These are phyloP conservation scores for Podarcis raffonei DNA, from an alignment of 2,113 vertebrate genomes.

Conservation along the genomic window DNA sequence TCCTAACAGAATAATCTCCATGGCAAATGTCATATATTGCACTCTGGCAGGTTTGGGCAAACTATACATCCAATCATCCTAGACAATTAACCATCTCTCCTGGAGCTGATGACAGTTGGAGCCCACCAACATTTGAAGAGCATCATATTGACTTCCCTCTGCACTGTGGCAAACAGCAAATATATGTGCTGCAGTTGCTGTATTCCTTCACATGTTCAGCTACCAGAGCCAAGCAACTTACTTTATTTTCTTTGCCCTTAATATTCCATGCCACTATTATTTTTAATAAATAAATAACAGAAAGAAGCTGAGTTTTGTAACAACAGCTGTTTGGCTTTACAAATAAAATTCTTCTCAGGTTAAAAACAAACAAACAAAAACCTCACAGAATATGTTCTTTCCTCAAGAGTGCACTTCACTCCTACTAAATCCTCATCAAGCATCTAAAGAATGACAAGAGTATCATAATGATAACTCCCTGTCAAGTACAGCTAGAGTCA, in stretches of 20 bases:
- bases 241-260: background rate
- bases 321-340: conserved; percentile 75
- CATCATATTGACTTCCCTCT: too few relatives aligned
- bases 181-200: background rate
- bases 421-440: conserved; percentile 77
- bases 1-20: background rate
- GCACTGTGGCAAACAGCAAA: background rate
- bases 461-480: conserved; percentile 69
- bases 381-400: conserved; percentile 68
- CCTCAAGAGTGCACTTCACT: conserved; percentile 74
- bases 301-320: conserved; percentile 32
- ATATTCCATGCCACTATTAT: background rate
- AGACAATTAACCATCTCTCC: too few relatives aligned
- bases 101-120: too few relatives aligned
- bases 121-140: too few relatives aligned
- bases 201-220: background rate
- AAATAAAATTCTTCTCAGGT: conserved; percentile 80
- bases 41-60: background rate
- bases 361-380: conserved; percentile 56
- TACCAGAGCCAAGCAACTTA: conserved; percentile 12
- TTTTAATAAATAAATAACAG: background rate
- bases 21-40: background rate
- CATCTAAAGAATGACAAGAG: conserved; percentile 70
- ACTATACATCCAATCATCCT: too few relatives aligned
- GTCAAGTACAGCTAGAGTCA: conserved; percentile 54